Evolutionary conservation across 2,113 vertebrate species (phyloP), one percentile per base, ranked within the genome.

Genomic region (Callionymus lyra): DNA sequence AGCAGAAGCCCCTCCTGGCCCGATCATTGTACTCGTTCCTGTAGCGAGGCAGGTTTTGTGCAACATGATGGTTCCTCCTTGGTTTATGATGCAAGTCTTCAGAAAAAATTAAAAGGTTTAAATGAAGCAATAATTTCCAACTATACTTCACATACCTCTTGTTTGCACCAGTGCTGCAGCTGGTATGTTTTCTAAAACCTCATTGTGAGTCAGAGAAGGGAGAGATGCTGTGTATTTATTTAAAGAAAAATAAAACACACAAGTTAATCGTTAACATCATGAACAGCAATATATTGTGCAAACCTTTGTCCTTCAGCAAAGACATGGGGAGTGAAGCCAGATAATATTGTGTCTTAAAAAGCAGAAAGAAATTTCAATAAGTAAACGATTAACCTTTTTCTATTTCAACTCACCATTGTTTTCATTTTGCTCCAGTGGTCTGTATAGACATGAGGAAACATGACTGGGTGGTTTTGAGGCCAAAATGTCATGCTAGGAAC

Each of bases 401-500:
- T 0, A 9, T 4, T 6, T 41, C 2, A 9, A 46, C 45, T 61
- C 52, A 78, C 72, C 65, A 16, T 68, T 43, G 57, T 69, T 65
- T 82, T 84, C 72, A 81, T 78, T 67, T 74, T 78, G 51, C 53
- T 65, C 79, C 82, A 81, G 59, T 82, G 72, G 44, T 78, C 67
- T 13, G 66, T 78, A 17, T 69, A 63, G 13, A 66, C 16, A 59
- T 77, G 77, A 12, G 68, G 67, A 44, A 71, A 74, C 45, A 56
- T 35, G 31, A 76, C 72, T 6, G 63, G 76, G 34, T 82, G 68
- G 53, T 8, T 51, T 62, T 13, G 71, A 6, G 57, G 54, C 77
- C 79, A 81, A 47, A 44, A 58, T 12, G 68, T 80, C 63, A 77
- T 64, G 49, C 74, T 81, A 45, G 19, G 16, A 16, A 38, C 10